Evolutionary conservation across 2,113 vertebrate species (phyloP), one percentile per base, ranked within the genome.

Genomic region (Marmota flaviventris): DNA sequence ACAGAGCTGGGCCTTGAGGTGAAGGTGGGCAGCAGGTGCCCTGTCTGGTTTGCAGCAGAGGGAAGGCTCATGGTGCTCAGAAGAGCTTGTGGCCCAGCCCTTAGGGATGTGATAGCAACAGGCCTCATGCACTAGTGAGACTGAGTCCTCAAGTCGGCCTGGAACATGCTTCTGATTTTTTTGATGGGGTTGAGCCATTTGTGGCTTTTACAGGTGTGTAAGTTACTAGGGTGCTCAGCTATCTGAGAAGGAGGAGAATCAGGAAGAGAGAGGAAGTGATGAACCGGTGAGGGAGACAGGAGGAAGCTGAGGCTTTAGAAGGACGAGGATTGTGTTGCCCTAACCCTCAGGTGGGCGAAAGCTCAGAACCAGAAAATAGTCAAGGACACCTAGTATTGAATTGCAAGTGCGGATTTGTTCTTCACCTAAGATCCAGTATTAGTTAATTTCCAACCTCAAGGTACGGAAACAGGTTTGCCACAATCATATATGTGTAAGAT

Each of bases 121-220:
- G 18, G 8, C n/a, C 51, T 87, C 7, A 0, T 13, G n/a, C 1
- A 16, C 20, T 56, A 5, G 76, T 7, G 42, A 10, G 37, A 0
- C 20, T 0, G 1, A 32, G 8, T 48, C 24, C 25, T 82, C 0
- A 0, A 58, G 18, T 45, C 69, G 37, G 29, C n/a, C n/a, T 0
- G 4, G 39, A 34, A 17, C 2, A 5, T 2, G 24, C 3, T 37
- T 90, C 29, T 72, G 65, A 61, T 34, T 16, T 53, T n/a, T 70
- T 29, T 1, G 45, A 24, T 25, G 53, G 42, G 63, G 20, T n/a
- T 83, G 4, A 27, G 9, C 65, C 65, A 11, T 37, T 29, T 69
- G 39, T 39, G 51, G 45, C 53, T 37, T 65, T 90, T 16, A 37
- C 0, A 51, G 78, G 22, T 27, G 65, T 93, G 7, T 65, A 69